A percentile compares a stretch with the other conserved stretches of the same genome.
phyloP scores from a whole-genome alignment of 1,140 invertebrate genomes.

The Trichonephila clavata region DNA sequence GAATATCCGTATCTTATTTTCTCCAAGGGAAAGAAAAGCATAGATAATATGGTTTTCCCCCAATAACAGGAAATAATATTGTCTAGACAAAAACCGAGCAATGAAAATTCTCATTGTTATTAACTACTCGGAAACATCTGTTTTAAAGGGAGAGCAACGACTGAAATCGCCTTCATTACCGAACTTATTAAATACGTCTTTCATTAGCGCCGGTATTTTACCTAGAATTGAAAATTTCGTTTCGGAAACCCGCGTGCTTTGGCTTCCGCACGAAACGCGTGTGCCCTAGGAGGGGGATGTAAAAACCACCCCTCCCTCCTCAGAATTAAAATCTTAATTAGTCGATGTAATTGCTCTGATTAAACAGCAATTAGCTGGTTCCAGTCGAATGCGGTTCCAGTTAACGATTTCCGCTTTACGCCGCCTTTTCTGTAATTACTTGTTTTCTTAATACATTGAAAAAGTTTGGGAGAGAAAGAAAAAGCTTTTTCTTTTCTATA shows the following conservation, averaged over 20 bases:
- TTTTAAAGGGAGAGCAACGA: background rate
- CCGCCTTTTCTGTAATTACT: slow-evolving; percentile 32
- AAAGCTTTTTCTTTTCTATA: background rate
- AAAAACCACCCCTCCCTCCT: background rate
- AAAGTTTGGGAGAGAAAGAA: background rate
- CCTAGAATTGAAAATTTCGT: background rate
- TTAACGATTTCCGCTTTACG: slow-evolving; percentile 29
- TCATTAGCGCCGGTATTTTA: background rate
- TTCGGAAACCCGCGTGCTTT: background rate
- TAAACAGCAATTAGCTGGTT: slow-evolving; percentile 58
- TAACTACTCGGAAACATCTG: background rate
- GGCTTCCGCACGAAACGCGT: background rate
- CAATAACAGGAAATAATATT: too few relatives aligned
- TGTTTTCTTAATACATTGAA: slow-evolving; percentile 24
- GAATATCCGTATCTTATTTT: too few relatives aligned
- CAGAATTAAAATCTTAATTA: slow-evolving; percentile 13
- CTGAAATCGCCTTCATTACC: background rate
- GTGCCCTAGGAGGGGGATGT: background rate
- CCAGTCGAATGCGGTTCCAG: background rate
- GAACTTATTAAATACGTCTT: background rate
- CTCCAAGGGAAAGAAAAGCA: too few relatives aligned
- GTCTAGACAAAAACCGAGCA: too few relatives aligned
- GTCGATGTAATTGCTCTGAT: slow-evolving; percentile 42
- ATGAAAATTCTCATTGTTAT: too few relatives aligned
- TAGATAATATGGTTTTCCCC: too few relatives aligned